Evolutionary conservation across 2,888 invertebrate genomes (phyloP), one percentile per base, ranked within the genome.

Genomic region (Caenorhabditis angaria): DNA sequence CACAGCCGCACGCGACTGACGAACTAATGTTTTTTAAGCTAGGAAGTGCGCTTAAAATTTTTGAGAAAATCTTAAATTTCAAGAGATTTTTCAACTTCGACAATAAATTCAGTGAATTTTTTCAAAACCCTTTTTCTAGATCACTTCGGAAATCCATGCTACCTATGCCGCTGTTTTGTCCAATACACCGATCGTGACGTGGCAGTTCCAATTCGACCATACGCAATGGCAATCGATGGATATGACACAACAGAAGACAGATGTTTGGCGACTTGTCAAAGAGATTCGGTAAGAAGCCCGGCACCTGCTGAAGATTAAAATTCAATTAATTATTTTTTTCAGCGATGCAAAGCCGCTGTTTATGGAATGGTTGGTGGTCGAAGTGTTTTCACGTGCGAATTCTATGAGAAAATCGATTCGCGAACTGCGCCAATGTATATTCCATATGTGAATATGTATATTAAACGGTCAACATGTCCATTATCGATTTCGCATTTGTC

Each of bases 331-430:
- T 25, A 27, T 2, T n/a, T n/a, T 24, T 67, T 84, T 65, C 70
- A 85, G 85, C 61, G 73, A 27, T 87, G 87, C 74, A 75, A 77
- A 27, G 83, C 84, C 12, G 87, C 79, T 2, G 85, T 85, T 20
- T 87, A 83, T 60, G 87, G 87, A 27, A 78, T 84, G 69, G 81
- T 86, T 25, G 87, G 87, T 10, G 87, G 87, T 1, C 66, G 86
- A 32, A 76, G 80, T 48, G 83, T 87, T 32, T 87, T 86, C 79
- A 83, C 86, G 22, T 87, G 87, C 61, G 87, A 87, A 59, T 73
- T 84, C 56, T 87, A 87, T 65, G 81, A 84, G 61, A 69, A 56
- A 24, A 50, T 76, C 55, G 69, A 78, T 65, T 72, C 80, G 6
- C 60, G 62, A 48, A 76, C 70, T 29, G 63, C 72, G 14, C 86